Evolutionary conservation across 2,797 vertebrate species (phyloP).

Genomic region (Karalla daura): DNA sequence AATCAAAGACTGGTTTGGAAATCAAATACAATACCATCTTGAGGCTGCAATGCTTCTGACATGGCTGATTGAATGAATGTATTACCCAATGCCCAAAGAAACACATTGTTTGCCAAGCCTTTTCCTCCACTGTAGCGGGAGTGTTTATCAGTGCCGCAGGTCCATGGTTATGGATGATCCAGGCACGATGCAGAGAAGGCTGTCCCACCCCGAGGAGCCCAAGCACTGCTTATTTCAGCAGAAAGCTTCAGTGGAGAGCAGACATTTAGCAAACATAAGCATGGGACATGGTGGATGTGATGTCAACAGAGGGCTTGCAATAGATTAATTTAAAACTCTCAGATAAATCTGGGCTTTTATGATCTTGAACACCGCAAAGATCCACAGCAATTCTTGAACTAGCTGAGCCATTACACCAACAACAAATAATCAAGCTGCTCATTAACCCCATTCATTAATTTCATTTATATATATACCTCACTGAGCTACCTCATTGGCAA

Average conservation of each 20-base stretch:
- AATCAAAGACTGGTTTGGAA: slow-evolving; percentile 75
- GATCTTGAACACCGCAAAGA: slow-evolving; percentile 54
- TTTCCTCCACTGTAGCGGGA: slow-evolving; percentile 24
- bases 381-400: too few species aligned
- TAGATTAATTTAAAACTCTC: slow-evolving; percentile 73
- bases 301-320: slow-evolving; percentile 62
- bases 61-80: slow-evolving; percentile 72
- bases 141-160: slow-evolving; percentile 62
- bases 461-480: too few species aligned
- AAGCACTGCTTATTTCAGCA: slow-evolving; percentile 77
- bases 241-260: slow-evolving; percentile 57
- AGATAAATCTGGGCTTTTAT: slow-evolving; percentile 68
- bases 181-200: slow-evolving; percentile 41
- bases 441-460: too few species aligned
- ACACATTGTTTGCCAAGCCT: slow-evolving; percentile 60
- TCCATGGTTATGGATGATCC: slow-evolving; percentile 77
- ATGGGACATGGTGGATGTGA: slow-evolving; percentile 55
- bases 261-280: slow-evolving; percentile 71
- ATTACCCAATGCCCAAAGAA: slow-evolving; percentile 64
- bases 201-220: slow-evolving; percentile 58
- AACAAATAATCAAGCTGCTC: too few species aligned
- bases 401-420: too few species aligned
- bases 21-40: slow-evolving; percentile 69
- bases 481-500: too few species aligned
- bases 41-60: slow-evolving; percentile 57